Conservation (phyloP, 2,113 vertebrate genomes). For the Melospiza georgiana region DNA sequence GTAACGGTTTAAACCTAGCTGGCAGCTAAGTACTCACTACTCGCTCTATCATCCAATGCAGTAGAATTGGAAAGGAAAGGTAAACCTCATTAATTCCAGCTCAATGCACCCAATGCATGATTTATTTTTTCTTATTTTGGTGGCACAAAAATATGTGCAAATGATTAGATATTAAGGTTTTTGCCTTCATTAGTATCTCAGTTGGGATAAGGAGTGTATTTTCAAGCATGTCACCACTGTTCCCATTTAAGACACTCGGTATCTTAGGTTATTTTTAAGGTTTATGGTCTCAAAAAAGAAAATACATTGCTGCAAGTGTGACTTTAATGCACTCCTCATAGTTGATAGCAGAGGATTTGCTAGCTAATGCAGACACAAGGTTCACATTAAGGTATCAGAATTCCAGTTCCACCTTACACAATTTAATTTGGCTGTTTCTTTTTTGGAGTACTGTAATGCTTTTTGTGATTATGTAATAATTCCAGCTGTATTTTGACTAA, state of each 20-base stretch:
- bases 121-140: background rate
- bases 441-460: fast-evolving
- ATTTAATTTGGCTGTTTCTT: background rate
- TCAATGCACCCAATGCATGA: background rate
- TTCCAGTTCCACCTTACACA: background rate
- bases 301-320: background rate
- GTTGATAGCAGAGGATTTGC: background rate
- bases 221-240: background rate
- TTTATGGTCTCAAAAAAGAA: background rate
- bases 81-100: background rate
- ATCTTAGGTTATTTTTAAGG: background rate
- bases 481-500: background rate
- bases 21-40: background rate
- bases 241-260: background rate
- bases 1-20: background rate
- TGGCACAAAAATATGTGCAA: background rate
- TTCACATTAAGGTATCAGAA: background rate
- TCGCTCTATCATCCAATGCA: background rate
- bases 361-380: fast-evolving
- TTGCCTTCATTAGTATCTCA: background rate
- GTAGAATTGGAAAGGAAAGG: background rate
- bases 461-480: background rate
- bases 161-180: background rate
- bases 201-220: background rate
- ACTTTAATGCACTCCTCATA: background rate